These are phyloP conservation scores for Lethenteron camtschaticum DNA, from an alignment of 2,113 vertebrate genomes.

Conservation along the genomic window DNA sequence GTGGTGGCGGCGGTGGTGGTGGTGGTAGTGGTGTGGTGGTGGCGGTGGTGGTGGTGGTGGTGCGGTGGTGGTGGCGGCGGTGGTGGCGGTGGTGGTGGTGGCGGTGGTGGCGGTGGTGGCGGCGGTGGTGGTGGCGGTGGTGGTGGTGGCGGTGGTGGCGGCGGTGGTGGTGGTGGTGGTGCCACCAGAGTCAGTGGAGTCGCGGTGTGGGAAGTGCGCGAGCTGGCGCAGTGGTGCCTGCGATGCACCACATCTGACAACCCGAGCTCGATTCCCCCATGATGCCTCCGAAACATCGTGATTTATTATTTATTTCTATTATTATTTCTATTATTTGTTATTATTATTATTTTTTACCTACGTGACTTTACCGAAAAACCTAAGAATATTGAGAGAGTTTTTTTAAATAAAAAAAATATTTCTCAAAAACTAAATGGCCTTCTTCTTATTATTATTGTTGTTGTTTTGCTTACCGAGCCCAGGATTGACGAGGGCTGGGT, in stretches of 20 bases:
- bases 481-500: no score
- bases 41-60: conserved; percentile 14
- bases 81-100: conserved; percentile 4
- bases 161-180: neutral
- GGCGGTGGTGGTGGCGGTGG: conserved; percentile 1
- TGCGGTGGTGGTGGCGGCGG: conserved; percentile 13
- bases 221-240: neutral
- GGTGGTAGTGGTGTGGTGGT: neutral
- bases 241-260: no score
- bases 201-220: neutral
- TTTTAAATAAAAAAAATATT: no score
- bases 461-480: no score
- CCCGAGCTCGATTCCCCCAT: neutral
- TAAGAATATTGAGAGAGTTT: no score
- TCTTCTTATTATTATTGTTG: no score
- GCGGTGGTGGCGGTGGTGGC: conserved; percentile 10
- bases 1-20: neutral
- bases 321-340: no score
- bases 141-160: conserved; percentile 13
- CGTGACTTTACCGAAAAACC: no score
- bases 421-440: no score
- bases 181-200: neutral
- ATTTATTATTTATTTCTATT: no score
- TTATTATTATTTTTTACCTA: no score
- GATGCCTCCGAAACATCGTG: no score